Evolutionary conservation across 2,113 vertebrate genomes (phyloP).

Genomic region (Propithecus coquereli): DNA sequence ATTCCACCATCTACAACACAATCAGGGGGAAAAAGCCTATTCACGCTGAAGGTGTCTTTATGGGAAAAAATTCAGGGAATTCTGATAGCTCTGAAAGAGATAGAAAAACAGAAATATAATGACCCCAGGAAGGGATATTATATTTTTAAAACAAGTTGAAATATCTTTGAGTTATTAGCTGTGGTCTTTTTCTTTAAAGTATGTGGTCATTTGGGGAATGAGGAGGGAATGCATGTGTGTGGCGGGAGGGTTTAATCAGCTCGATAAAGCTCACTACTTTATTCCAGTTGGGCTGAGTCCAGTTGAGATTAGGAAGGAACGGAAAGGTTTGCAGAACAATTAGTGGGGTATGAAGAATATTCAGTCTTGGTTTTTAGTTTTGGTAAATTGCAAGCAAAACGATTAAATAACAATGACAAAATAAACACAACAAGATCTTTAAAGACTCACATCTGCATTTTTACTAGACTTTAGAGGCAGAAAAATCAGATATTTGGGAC

Average conservation of each 20-base stretch:
- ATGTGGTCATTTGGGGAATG: slow-evolving; percentile 35
- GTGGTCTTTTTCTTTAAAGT: slow-evolving; percentile 37
- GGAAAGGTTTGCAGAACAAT: slow-evolving; percentile 52
- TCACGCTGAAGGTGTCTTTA: not conserved
- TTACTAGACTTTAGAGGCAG: not conserved
- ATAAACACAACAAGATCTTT: not conserved
- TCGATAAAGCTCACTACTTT: slow-evolving; percentile 28
- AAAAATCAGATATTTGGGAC: not conserved
- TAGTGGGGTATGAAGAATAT: slow-evolving; percentile 48
- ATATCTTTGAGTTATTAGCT: slow-evolving; percentile 45
- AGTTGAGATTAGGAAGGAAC: slow-evolving; percentile 46
- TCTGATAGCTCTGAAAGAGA: not conserved
- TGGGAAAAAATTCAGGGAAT: slow-evolving; percentile 56
- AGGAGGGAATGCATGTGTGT: slow-evolving; percentile 45
- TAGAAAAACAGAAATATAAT: slow-evolving; percentile 47
- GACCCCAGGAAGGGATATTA: not conserved
- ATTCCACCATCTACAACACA: not conserved
- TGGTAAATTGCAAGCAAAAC: slow-evolving; percentile 46
- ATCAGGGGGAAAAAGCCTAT: not conserved
- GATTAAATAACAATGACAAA: slow-evolving; percentile 33
- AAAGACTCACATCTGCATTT: slow-evolving; percentile 18
- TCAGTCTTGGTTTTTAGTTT: slow-evolving; percentile 49
- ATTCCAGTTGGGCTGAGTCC: slow-evolving; percentile 48
- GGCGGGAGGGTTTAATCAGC: slow-evolving; percentile 17
- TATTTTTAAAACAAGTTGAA: slow-evolving; percentile 47